A percentile compares a stretch with the other conserved stretches of the same genome.
Conservation (phyloP, 2,797 vertebrate species). For the Centroberyx gerrardi region DNA sequence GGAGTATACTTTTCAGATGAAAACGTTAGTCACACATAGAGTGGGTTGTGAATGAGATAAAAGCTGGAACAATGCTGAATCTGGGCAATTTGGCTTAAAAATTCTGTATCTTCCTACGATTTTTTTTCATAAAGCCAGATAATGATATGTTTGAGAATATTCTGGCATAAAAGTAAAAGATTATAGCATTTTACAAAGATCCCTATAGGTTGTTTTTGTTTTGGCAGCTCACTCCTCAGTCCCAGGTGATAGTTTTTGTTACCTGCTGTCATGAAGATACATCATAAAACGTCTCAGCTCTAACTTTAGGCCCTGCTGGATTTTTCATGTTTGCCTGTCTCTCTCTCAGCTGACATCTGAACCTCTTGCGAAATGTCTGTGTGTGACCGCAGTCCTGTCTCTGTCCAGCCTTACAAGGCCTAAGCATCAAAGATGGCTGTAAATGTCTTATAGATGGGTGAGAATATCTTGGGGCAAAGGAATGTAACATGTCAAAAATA, state of each 20-base stretch:
- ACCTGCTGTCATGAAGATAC: conserved; percentile 78
- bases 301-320: conserved; percentile 80
- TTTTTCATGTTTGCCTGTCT: conserved; percentile 87
- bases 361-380: conserved; percentile 88
- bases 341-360: conserved; percentile 84
- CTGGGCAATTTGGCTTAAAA: background rate
- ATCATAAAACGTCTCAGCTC: conserved; percentile 74
- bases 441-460: conserved; percentile 90
- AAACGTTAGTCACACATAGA: background rate
- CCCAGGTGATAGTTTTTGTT: conserved; percentile 81
- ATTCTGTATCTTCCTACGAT: background rate
- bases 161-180: background rate
- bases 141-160: background rate
- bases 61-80: background rate
- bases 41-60: background rate
- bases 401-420: conserved; percentile 78
- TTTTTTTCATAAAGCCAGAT: background rate
- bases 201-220: conserved; percentile 60
- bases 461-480: conserved; percentile 86
- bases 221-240: conserved; percentile 63
- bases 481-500: conserved; percentile 90
- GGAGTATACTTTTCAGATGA: background rate
- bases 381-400: conserved; percentile 76
- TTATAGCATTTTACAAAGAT: conserved; percentile 14
- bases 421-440: conserved; percentile 87